Evolutionary conservation across 1,140 invertebrate genomes (phyloP).

Genomic region (Gonioctena quinquepunctata): DNA sequence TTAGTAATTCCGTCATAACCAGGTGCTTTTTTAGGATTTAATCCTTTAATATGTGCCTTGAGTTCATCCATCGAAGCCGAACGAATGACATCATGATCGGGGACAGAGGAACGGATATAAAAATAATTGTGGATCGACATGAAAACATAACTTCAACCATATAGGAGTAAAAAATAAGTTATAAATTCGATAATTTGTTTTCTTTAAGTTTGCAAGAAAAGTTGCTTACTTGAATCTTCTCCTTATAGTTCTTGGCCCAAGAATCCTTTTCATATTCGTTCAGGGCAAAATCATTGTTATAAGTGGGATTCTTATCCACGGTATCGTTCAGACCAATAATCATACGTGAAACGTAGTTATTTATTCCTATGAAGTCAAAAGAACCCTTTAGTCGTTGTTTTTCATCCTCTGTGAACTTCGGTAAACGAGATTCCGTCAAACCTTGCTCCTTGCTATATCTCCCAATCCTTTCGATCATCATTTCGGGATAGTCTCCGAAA

Average conservation of each 20-base stretch:
- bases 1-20: no score
- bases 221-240: background rate
- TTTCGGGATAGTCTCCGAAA: constrained; percentile 65
- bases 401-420: constrained; percentile 66
- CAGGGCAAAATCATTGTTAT: background rate
- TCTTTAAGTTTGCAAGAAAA: no score
- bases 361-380: constrained; percentile 66
- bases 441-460: constrained; percentile 63
- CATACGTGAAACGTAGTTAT: constrained; percentile 55
- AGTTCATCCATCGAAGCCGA: no score
- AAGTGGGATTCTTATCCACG: background rate
- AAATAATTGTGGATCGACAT: no score
- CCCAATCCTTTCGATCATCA: constrained; percentile 62
- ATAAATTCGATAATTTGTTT: no score
- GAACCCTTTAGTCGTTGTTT: constrained; percentile 62
- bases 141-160: no score
- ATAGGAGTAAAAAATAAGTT: no score
- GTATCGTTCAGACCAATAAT: background rate
- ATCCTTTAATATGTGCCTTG: no score
- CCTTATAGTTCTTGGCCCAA: background rate
- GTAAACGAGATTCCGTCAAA: constrained; percentile 61
- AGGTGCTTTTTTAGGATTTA: no score
- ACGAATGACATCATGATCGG: no score
- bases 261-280: background rate
- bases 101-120: no score